phyloP scores from a whole-genome alignment of 2,113 vertebrate species.

The Onychostruthus taczanowskii region DNA sequence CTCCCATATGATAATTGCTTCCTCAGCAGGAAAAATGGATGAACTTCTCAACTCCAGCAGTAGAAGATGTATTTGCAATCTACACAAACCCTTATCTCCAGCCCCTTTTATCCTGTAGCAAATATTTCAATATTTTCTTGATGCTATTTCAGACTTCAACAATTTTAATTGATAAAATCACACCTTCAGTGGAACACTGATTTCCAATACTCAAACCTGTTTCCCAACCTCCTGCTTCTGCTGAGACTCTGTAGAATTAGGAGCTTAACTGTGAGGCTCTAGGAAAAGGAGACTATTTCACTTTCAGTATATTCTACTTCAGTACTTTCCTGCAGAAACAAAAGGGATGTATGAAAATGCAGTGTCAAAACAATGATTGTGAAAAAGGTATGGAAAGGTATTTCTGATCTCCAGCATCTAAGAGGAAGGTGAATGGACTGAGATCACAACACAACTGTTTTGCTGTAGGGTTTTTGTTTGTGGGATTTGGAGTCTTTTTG shows the following conservation, averaged over 20 bases:
- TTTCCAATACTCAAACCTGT: not conserved
- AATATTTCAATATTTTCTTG: not conserved
- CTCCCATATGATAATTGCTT: not conserved
- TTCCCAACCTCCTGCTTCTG: slow-evolving; percentile 15
- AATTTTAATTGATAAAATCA: not conserved
- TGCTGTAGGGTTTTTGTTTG: not conserved
- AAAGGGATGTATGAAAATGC: not conserved
- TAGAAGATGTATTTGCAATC: not conserved
- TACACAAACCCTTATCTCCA: not conserved
- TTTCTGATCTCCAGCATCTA: not conserved
- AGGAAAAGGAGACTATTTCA: not conserved
- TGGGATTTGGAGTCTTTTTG: not conserved
- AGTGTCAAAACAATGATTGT: not conserved
- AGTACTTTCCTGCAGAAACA: not conserved
- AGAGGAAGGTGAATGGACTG: not conserved
- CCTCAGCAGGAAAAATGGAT: not conserved
- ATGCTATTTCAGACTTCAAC: not conserved
- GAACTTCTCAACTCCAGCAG: not conserved
- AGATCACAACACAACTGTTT: not conserved
- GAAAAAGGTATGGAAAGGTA: not conserved
- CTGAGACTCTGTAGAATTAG: not conserved
- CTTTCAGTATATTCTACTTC: not conserved
- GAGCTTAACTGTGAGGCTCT: not conserved
- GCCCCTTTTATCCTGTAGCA: not conserved
- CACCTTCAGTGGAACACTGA: not conserved